Base-by-base conservation (phyloP, 2,888 invertebrate genomes). In the Ypsolopha scabrella region DNA sequence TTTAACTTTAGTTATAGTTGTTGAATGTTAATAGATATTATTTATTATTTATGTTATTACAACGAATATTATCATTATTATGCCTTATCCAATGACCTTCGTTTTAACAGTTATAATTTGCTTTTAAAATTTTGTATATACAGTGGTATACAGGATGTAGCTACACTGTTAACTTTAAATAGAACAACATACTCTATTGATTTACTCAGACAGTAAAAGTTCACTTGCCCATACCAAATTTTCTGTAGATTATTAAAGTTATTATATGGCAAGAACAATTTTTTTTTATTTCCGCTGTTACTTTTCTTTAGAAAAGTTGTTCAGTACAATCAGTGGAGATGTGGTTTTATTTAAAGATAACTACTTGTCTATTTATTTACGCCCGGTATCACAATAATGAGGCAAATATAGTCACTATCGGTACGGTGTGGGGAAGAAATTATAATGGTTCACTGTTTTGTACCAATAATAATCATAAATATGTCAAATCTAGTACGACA, bases 21-120 rank as follows among this genome's bases (percentile, higher is more conserved):
- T 83, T 83, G 80, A 82, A 76, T 75, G 74, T 83, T 82, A 65
- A 75, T 79, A 80, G 78, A 75, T 70, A 75, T 78, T 76, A 80
- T 79, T 82, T 77, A 78, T 80, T 70, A 70, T 65, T 72, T 71
- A 74, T 73, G 68, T 75, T 48, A 73, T 68, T 72, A 73, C 81
- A 81, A 79, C 80, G 80, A 82, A 81, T 71, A 71, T 68, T 70
- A 57, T 57, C 14, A 41, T 44, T 41, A 60, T 24, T 62, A 59
- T 57, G 60, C 65, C 61, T 63, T 59, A 60, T 59, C 68, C 49
- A 41, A 38, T 49, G 50, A 35, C 65, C 62, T 69, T 64, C 69
- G 70, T 63, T 63, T 65, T 63, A 60, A 64, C 60, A 59, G 64
- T 63, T 58, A 60, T 64, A 54, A 41, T 46, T 50, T 51, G 50